Conservation (phyloP, 2,888 invertebrate genomes). For the Gonocerus acuteangulatus region DNA sequence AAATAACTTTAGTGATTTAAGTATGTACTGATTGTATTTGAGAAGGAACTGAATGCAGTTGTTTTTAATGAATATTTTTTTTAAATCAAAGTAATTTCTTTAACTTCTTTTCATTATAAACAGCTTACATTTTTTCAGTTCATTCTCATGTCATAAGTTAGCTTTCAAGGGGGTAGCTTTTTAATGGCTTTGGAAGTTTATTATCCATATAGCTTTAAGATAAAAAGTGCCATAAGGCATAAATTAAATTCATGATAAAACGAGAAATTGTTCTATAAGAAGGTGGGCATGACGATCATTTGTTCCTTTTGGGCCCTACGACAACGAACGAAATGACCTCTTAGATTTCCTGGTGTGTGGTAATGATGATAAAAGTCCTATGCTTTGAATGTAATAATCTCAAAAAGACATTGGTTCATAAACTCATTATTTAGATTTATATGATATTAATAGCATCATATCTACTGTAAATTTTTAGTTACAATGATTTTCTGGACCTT, state of each 20-base stretch:
- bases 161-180: conserved; percentile 13
- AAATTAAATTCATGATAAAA: neutral
- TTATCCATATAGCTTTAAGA: conserved; percentile 10
- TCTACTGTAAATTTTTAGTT: conserved; percentile 6
- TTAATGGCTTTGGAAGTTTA: conserved; percentile 8
- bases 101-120: conserved; percentile 13
- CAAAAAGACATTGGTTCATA: conserved; percentile 33
- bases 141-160: conserved; percentile 7
- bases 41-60: conserved; percentile 25
- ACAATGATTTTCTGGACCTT: conserved; percentile 34
- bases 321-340: neutral
- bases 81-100: conserved; percentile 20
- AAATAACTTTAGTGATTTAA: neutral
- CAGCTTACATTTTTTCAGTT: conserved; percentile 14
- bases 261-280: too few species aligned
- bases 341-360: conserved; percentile 2
- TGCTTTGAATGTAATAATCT: neutral
- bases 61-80: conserved; percentile 23
- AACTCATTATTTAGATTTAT: conserved; percentile 25
- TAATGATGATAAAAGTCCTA: neutral
- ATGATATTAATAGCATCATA: neutral
- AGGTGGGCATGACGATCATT: neutral
- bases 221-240: conserved; percentile 23
- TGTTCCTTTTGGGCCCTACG: neutral
- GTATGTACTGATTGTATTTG: conserved; percentile 16